Percentiles rank a stretch among this genome's conserved stretches.
These are phyloP conservation scores for Coregonus ussuriensis DNA, from an alignment of 2,797 vertebrate genomes.

Conservation along the genomic window DNA sequence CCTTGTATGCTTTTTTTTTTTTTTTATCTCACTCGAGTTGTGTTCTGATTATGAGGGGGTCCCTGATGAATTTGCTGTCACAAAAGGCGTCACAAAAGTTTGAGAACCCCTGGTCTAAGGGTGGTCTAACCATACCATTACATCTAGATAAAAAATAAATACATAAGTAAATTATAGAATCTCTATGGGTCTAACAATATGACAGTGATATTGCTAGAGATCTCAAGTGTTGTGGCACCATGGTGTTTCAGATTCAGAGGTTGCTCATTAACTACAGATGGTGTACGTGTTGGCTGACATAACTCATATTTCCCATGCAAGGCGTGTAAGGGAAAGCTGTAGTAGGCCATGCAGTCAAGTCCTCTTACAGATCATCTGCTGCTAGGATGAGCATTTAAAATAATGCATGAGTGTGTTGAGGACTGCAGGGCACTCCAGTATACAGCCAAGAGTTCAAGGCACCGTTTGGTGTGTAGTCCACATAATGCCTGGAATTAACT, in stretches of 20 bases:
- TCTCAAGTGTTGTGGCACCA: neutral
- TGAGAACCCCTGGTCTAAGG: no score
- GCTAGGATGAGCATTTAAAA: conserved; percentile 46
- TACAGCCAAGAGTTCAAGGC: conserved; percentile 30
- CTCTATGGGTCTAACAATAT: neutral
- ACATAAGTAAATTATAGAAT: neutral
- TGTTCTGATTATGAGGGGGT: no score
- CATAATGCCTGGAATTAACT: conserved; percentile 39
- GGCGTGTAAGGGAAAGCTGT: neutral
- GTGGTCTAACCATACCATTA: no score
- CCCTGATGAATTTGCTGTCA: no score
- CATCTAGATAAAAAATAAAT: no score
- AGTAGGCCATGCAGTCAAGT: neutral
- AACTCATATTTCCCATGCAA: neutral
- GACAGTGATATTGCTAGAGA: neutral
- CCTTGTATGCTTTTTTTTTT: no score
- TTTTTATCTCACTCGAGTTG: no score
- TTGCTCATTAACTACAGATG: neutral
- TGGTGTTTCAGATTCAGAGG: neutral
- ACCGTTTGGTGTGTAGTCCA: conserved; percentile 1
- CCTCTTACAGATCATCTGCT: neutral
- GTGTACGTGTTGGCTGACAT: neutral
- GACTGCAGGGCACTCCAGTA: neutral
- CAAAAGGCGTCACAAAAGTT: no score
- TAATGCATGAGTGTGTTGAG: conserved; percentile 53